Conservation (phyloP, 2,797 vertebrate species). For the Rhabdomys pumilio region DNA sequence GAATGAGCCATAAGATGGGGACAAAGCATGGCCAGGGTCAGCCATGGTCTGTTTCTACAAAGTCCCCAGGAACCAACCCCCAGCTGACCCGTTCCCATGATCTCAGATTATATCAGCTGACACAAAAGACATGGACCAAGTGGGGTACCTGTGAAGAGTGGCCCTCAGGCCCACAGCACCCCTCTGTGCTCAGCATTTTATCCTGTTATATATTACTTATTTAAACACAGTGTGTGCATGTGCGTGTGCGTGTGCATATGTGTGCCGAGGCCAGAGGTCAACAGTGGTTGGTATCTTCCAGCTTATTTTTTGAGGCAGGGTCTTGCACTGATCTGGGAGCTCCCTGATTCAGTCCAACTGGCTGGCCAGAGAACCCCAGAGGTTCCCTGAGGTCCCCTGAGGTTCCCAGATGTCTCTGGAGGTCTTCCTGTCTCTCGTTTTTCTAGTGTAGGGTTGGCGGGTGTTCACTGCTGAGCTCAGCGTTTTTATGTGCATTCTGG, state of each 20-base stretch:
- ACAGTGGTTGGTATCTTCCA: background rate
- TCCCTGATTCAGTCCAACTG: background rate
- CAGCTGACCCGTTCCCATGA: accelerated
- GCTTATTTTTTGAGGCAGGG: background rate
- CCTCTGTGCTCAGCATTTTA: background rate
- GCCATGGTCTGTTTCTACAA: background rate
- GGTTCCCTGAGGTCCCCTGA: no score
- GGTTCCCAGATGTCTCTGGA: no score
- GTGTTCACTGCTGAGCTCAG: background rate
- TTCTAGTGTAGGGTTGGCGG: no score
- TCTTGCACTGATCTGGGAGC: background rate
- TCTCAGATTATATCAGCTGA: background rate
- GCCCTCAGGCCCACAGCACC: background rate
- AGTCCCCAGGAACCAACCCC: background rate
- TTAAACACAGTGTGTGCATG: no score
- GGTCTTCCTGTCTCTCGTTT: background rate
- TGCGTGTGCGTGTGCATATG: background rate
- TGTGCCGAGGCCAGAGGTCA: background rate
- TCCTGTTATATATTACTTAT: background rate
- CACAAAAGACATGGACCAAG: background rate
- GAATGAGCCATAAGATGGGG: background rate
- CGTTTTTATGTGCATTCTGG: background rate
- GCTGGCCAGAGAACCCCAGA: no score
- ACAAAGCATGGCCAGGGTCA: background rate
- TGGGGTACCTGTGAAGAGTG: background rate